Percentiles rank a stretch among this genome's conserved stretches.
Conservation (phyloP, 2,888 invertebrate species). For the Congeria kusceri region DNA sequence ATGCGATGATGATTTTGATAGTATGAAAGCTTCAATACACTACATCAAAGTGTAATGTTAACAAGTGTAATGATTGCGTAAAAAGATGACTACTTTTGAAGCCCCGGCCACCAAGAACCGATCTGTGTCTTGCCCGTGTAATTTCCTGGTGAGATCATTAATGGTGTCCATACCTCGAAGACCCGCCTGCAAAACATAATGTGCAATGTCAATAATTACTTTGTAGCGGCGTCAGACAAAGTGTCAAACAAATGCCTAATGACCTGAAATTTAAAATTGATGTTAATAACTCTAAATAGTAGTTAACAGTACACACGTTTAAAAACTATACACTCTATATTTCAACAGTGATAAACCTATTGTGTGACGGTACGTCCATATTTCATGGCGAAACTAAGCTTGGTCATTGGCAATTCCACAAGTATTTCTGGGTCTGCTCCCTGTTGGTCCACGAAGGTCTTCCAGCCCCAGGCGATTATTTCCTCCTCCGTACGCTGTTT, state of each 20-base stretch:
- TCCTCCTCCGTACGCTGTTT: constrained; percentile 70
- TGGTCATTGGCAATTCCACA: constrained; percentile 82
- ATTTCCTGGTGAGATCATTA: constrained; percentile 46
- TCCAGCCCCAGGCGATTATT: constrained; percentile 79
- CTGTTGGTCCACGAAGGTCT: constrained; percentile 70
- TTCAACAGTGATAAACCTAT: too few relatives aligned
- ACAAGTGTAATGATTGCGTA: neutral
- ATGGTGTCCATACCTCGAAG: constrained; percentile 70
- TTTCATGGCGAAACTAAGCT: constrained; percentile 59
- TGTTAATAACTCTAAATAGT: too few relatives aligned
- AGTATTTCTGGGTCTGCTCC: constrained; percentile 77
- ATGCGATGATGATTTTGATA: neutral
- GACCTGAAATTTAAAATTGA: too few relatives aligned
- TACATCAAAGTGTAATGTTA: too few relatives aligned
- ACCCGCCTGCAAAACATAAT: constrained; percentile 53
- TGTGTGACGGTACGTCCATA: too few relatives aligned
- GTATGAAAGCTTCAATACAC: too few relatives aligned
- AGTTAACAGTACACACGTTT: too few relatives aligned
- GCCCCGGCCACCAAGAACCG: constrained; percentile 73
- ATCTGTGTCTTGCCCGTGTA: constrained; percentile 18
- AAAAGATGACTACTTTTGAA: constrained; percentile 65
- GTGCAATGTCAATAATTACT: neutral
- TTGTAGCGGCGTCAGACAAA: neutral
- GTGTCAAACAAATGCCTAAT: too few relatives aligned
- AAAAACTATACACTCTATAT: neutral